phyloP scores from a whole-genome alignment of 2,888 invertebrate species.

The Elysia crispata region DNA sequence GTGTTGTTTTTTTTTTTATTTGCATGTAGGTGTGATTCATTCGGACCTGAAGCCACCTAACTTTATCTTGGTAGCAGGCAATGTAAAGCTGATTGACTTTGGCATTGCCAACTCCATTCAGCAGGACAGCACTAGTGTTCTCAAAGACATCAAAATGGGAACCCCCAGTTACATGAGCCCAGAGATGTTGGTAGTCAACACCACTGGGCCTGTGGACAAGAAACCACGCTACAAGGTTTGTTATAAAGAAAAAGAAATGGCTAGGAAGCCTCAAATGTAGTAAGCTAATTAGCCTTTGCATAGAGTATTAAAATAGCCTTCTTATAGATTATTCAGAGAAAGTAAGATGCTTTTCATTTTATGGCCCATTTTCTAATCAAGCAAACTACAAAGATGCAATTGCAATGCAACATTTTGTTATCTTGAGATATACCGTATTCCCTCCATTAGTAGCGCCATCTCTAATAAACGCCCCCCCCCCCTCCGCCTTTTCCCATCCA shows the following conservation, averaged over 20 bases:
- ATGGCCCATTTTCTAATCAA: too few species aligned
- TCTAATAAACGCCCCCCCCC: too few species aligned
- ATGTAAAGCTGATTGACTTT: constrained; percentile 96
- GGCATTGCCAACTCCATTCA: constrained; percentile 93
- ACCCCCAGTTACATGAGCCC: constrained; percentile 98
- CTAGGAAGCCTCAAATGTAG: not conserved
- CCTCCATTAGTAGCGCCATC: too few species aligned
- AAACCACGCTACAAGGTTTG: constrained; percentile 74
- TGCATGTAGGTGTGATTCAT: constrained; percentile 92
- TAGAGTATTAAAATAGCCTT: too few species aligned
- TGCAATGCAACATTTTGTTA: too few species aligned
- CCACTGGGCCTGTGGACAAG: constrained; percentile 53
- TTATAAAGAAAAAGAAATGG: not conserved
- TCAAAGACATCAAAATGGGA: constrained; percentile 85
- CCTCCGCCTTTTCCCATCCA: too few species aligned
- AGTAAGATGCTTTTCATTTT: too few species aligned
- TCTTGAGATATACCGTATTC: too few species aligned
- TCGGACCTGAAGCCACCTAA: constrained; percentile 98
- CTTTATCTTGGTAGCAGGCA: constrained; percentile 90
- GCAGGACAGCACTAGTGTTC: constrained; percentile 91
- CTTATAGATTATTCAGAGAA: too few species aligned
- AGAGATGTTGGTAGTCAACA: constrained; percentile 81
- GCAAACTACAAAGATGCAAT: too few species aligned
- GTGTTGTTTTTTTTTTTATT: too few species aligned
- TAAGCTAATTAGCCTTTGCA: too few species aligned